Percentiles rank a stretch among this genome's conserved stretches.
phyloP scores from a whole-genome alignment of 1,140 invertebrate genomes.

The Scaptodrosophila lebanonensis region DNA sequence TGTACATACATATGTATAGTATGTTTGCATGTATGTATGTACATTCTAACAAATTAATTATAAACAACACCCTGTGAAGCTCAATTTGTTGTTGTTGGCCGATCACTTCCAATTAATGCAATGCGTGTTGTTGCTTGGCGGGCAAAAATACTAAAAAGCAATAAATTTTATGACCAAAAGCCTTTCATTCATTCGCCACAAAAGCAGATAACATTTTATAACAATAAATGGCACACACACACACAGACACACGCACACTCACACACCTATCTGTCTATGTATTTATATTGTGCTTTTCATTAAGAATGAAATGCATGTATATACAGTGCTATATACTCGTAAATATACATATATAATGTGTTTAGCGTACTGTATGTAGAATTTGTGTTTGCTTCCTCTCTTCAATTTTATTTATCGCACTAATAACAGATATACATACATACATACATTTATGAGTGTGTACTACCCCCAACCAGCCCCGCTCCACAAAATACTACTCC shows the following conservation, averaged over 20 bases:
- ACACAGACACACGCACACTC: background rate
- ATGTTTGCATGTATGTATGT: too few species aligned
- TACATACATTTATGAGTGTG: background rate
- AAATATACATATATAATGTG: conserved; percentile 18
- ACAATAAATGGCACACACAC: conserved; percentile 25
- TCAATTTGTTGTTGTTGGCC: too few species aligned
- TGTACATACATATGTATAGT: too few species aligned
- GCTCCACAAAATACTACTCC: too few species aligned
- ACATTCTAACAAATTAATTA: too few species aligned
- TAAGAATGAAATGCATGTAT: conserved; percentile 52
- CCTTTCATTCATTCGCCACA: conserved; percentile 62
- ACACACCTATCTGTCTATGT: conserved; percentile 4
- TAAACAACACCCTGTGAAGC: too few species aligned
- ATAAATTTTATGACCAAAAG: conserved; percentile 62
- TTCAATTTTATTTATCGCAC: conserved; percentile 17
- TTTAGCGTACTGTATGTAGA: conserved; percentile 18
- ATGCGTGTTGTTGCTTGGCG: too few species aligned
- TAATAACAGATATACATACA: background rate
- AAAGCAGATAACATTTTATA: conserved; percentile 57
- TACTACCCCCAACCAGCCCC: too few species aligned
- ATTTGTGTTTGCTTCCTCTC: background rate
- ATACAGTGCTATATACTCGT: conserved; percentile 15
- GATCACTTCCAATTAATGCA: too few species aligned
- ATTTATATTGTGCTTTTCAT: conserved; percentile 45
- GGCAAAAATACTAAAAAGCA: conserved; percentile 32